phyloP scores from a whole-genome alignment of 2,888 invertebrate genomes.

The Flexamia atlantica region DNA sequence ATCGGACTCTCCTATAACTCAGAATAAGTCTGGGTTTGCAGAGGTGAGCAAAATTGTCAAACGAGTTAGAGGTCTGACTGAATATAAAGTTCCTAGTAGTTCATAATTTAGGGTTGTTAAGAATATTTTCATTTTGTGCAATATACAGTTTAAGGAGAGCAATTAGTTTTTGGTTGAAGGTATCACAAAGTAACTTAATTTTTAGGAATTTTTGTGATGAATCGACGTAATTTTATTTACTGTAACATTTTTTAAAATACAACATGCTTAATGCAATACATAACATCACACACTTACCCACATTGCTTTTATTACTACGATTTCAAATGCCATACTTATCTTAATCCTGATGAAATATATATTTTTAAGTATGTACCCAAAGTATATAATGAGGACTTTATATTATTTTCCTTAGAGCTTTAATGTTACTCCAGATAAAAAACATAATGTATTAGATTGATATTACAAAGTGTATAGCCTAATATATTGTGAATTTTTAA shows the following conservation, averaged over 20 bases:
- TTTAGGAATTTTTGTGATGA: neutral
- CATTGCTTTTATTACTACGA: too few species aligned
- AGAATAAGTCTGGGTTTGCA: neutral
- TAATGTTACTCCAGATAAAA: too few species aligned
- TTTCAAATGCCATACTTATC: too few species aligned
- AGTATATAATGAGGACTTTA: too few species aligned
- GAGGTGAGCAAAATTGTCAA: neutral
- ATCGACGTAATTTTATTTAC: too few species aligned
- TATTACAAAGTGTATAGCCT: too few species aligned
- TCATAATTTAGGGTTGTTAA: slow-evolving; percentile 28
- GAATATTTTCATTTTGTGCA: slow-evolving; percentile 21
- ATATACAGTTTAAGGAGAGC: neutral
- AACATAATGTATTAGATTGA: too few species aligned
- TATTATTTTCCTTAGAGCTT: too few species aligned
- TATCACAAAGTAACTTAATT: neutral
- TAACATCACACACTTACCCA: too few species aligned
- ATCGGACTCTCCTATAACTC: neutral
- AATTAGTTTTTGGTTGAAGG: neutral
- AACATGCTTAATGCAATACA: neutral
- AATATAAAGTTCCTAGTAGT: slow-evolving; percentile 45
- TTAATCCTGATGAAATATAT: too few species aligned
- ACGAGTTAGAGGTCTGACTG: slow-evolving; percentile 27
- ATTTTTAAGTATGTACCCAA: too few species aligned
- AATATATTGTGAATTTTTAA: too few species aligned
- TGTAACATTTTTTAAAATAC: neutral